These are phyloP conservation scores for Antheraea mylitta DNA, from an alignment of 1,140 invertebrate genomes.

Conservation along the genomic window DNA sequence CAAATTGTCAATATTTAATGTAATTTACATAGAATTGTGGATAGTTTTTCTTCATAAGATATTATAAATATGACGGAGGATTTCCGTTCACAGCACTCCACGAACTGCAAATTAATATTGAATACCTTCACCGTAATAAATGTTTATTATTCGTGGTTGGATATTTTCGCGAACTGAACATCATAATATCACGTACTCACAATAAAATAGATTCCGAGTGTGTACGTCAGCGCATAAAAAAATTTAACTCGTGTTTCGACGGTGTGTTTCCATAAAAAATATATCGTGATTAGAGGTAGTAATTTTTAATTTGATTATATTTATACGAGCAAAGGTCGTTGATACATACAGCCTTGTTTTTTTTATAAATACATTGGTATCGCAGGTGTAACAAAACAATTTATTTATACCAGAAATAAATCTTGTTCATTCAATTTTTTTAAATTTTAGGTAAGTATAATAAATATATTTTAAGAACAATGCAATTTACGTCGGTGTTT, in stretches of 20 bases:
- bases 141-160: conserved; percentile 7
- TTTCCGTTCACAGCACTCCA: conserved; percentile 3
- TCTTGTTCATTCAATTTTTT: neutral
- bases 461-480: too few species aligned
- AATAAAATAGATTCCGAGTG: conserved; percentile 9
- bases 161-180: conserved; percentile 16
- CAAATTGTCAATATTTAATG: too few species aligned
- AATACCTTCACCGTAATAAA: conserved; percentile 11
- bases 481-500: too few species aligned
- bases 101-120: conserved; percentile 12
- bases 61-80: conserved; percentile 1
- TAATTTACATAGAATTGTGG: too few species aligned
- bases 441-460: neutral
- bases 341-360: neutral
- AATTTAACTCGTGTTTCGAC: neutral
- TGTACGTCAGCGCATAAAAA: conserved; percentile 14
- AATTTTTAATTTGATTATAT: conserved; percentile 1
- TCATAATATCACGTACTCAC: conserved; percentile 15
- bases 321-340: neutral
- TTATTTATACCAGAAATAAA: too few species aligned
- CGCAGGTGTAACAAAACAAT: too few species aligned
- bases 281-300: neutral
- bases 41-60: neutral
- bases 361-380: neutral
- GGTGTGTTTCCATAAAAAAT: neutral